phyloP scores from a whole-genome alignment of 2,113 vertebrate species.

The Emydocephalus ijimae region DNA sequence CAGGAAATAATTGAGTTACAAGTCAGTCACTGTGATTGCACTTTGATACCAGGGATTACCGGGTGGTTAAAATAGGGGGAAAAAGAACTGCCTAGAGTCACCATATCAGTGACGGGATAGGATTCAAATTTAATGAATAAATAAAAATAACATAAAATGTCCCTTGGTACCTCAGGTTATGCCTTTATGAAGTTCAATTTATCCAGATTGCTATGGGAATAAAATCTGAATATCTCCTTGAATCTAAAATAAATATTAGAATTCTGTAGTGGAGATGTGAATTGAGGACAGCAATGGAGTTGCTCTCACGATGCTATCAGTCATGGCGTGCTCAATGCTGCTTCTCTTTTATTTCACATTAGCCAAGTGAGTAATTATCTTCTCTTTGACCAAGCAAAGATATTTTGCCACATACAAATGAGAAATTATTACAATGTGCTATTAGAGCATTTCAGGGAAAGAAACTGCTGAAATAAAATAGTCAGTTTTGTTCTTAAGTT shows the following conservation, averaged over 20 bases:
- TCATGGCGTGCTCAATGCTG: constrained; percentile 43
- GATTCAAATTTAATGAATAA: not conserved
- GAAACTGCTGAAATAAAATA: constrained; percentile 45
- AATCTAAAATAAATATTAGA: constrained; percentile 24
- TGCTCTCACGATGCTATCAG: constrained; percentile 35
- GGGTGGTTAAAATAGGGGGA: too few relatives aligned
- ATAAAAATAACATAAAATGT: not conserved
- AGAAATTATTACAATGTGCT: constrained; percentile 50
- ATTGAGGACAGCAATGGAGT: constrained; percentile 47
- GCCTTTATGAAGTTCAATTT: constrained; percentile 38
- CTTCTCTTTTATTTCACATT: constrained; percentile 36
- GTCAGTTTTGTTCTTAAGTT: constrained; percentile 4
- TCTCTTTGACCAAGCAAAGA: constrained; percentile 45
- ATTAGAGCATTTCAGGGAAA: constrained; percentile 42
- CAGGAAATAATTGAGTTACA: too few relatives aligned
- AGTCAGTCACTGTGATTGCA: too few relatives aligned
- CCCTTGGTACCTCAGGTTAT: not conserved
- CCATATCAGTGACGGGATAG: not conserved
- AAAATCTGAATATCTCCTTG: constrained; percentile 30
- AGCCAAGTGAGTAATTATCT: constrained; percentile 46
- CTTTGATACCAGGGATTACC: too few relatives aligned
- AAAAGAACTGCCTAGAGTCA: not conserved
- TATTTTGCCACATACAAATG: constrained; percentile 52
- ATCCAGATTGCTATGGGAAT: constrained; percentile 12
- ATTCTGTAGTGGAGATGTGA: constrained; percentile 24